A percentile compares a stretch with the other conserved stretches of the same genome.
These are phyloP conservation scores for Cerastoderma edule DNA, from an alignment of 2,888 invertebrate species.

Conservation along the genomic window DNA sequence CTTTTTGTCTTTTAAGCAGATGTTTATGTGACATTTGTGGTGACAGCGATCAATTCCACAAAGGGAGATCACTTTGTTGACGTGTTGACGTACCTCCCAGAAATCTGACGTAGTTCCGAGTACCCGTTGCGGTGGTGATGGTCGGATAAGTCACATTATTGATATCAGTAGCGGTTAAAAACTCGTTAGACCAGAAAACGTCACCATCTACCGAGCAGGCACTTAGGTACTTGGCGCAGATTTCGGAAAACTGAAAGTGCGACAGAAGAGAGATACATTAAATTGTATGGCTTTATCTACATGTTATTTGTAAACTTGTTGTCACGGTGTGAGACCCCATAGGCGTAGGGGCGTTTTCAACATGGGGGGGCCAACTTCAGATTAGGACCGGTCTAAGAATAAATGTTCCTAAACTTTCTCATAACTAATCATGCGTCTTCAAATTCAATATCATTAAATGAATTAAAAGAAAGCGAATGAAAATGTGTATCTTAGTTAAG, in stretches of 20 bases:
- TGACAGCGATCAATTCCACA: not conserved
- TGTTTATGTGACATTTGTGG: no score
- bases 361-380: no score
- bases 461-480: no score
- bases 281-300: not conserved
- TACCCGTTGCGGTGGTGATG: conserved; percentile 29
- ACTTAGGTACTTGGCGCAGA: conserved; percentile 32
- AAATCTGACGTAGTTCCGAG: conserved; percentile 27
- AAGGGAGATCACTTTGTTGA: not conserved
- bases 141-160: conserved; percentile 34
- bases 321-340: not conserved
- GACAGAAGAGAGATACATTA: not conserved
- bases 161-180: conserved; percentile 31
- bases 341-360: no score
- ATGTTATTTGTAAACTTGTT: not conserved
- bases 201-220: conserved; percentile 37
- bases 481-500: no score
- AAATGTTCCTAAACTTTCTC: not conserved
- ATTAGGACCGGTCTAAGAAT: no score
- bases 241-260: conserved; percentile 34
- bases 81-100: conserved; percentile 28
- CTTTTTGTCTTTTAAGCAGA: no score
- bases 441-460: no score
- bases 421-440: no score
- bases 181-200: conserved; percentile 39